These are phyloP conservation scores for Epinotia ramella DNA, from an alignment of 2,888 invertebrate genomes.

Conservation along the genomic window DNA sequence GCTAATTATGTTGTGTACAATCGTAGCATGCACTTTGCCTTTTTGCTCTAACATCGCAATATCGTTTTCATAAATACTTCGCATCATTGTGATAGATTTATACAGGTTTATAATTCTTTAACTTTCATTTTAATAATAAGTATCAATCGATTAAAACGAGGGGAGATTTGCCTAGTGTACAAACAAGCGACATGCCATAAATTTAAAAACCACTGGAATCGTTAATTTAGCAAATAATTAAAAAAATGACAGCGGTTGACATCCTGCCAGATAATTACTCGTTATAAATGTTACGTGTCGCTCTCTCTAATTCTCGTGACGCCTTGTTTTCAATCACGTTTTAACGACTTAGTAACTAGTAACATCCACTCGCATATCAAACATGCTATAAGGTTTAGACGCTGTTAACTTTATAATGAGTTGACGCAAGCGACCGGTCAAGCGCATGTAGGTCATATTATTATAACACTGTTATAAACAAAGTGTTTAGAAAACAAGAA, in stretches of 20 bases:
- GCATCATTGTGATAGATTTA: no score
- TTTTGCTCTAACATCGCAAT: neutral
- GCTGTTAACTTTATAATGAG: constrained; percentile 5
- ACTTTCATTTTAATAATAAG: no score
- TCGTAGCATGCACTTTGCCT: neutral
- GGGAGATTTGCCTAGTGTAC: no score
- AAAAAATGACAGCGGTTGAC: constrained; percentile 6
- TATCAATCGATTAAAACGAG: no score
- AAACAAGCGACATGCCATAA: neutral
- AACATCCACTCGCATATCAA: constrained; percentile 13
- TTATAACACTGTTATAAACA: constrained; percentile 37
- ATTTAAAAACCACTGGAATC: neutral
- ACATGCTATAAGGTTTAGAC: constrained; percentile 11
- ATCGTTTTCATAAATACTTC: no score
- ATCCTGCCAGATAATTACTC: constrained; percentile 32
- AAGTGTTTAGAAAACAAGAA: constrained; percentile 38
- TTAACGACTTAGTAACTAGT: constrained; percentile 12
- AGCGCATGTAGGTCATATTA: constrained; percentile 39
- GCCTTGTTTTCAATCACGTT: constrained; percentile 13
- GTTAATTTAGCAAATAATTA: neutral
- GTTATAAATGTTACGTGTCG: constrained; percentile 19
- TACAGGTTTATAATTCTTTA: no score
- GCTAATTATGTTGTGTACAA: neutral
- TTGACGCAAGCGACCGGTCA: constrained; percentile 36
- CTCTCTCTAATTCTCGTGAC: constrained; percentile 12